A percentile compares a stretch with the other conserved stretches of the same genome.
Conservation (phyloP, 2,113 vertebrate genomes). For the Melanotaenia duboulayi region DNA sequence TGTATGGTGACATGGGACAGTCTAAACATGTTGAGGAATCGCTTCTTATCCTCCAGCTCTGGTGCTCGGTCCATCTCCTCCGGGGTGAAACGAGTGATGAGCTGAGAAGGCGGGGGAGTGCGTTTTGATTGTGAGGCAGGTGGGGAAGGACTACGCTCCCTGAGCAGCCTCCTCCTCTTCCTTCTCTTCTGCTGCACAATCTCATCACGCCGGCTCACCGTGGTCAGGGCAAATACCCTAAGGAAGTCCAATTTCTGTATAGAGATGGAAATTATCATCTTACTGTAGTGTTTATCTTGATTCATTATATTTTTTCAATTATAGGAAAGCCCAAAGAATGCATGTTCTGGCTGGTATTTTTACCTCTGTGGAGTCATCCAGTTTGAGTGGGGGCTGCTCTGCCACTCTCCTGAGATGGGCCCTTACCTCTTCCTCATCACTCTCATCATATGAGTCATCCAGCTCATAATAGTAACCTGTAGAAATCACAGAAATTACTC, state of each 20-base stretch:
- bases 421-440: constrained; percentile 96
- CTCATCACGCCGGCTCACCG: constrained; percentile 89
- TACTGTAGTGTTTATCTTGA: not conserved
- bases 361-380: constrained; percentile 96
- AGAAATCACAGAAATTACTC: constrained; percentile 25
- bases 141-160: constrained; percentile 93
- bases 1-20: constrained; percentile 93
- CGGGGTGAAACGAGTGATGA: constrained; percentile 93
- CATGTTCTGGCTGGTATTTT: constrained; percentile 12
- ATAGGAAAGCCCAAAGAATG: not conserved
- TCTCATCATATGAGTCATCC: constrained; percentile 97
- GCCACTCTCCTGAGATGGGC: constrained; percentile 94
- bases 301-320: constrained; percentile 17
- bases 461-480: constrained; percentile 98
- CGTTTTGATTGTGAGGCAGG: constrained; percentile 88
- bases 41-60: constrained; percentile 96
- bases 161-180: constrained; percentile 93
- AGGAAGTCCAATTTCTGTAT: constrained; percentile 95
- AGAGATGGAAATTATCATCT: not conserved
- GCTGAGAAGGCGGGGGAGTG: constrained; percentile 84
- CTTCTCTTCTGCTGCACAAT: constrained; percentile 92
- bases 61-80: constrained; percentile 96
- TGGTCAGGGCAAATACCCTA: constrained; percentile 91
- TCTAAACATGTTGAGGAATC: constrained; percentile 96
- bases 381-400: constrained; percentile 94